These are phyloP conservation scores for Athene noctua DNA, from an alignment of 2,113 vertebrate genomes.

Conservation along the genomic window DNA sequence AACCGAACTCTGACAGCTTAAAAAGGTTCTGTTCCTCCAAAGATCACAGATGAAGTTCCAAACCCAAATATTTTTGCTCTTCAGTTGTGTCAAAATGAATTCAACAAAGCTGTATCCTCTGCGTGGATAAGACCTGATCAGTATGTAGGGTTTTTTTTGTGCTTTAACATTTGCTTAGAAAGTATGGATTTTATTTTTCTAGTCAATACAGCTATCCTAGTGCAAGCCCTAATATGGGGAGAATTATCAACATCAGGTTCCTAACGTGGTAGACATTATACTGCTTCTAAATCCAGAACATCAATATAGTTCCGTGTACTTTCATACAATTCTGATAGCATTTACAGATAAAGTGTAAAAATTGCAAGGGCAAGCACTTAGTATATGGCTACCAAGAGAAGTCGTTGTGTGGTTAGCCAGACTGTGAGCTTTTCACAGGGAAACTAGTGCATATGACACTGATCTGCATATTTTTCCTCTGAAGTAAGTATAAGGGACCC, in stretches of 20 bases:
- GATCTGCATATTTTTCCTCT: neutral
- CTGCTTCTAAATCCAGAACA: neutral
- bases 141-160: neutral
- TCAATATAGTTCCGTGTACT: neutral
- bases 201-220: neutral
- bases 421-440: neutral
- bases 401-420: neutral
- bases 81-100: neutral
- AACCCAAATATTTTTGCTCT: neutral
- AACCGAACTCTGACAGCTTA: neutral
- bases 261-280: rapidly evolving
- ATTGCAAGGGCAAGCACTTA: neutral
- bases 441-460: neutral
- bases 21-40: neutral
- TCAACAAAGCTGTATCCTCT: neutral
- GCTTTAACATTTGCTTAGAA: neutral
- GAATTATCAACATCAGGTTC: neutral
- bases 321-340: neutral
- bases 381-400: neutral
- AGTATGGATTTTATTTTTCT: neutral
- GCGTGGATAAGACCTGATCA: rapidly evolving
- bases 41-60: neutral
- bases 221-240: neutral
- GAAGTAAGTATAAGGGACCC: neutral
- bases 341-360: neutral